These are phyloP conservation scores for Drosophila pallidifrons DNA, from an alignment of 1,140 invertebrate genomes.

Conservation along the genomic window DNA sequence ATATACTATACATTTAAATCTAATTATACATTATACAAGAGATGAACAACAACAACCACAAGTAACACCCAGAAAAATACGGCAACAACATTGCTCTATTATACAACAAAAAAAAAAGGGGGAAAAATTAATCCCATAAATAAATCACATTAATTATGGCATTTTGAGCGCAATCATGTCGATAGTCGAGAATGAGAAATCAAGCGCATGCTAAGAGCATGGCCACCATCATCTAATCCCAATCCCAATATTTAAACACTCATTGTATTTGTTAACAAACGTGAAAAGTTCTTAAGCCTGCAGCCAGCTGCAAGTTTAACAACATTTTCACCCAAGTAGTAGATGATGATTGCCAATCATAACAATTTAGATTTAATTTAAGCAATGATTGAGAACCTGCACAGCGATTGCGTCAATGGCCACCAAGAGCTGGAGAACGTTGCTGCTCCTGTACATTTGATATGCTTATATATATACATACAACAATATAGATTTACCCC, in stretches of 20 bases:
- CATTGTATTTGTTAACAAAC: conserved; percentile 38
- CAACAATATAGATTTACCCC: conserved; percentile 16
- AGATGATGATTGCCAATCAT: conserved; percentile 39
- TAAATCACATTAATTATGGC: conserved; percentile 60
- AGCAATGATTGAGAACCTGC: conserved; percentile 32
- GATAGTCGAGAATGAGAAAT: conserved; percentile 28
- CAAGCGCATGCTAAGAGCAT: conserved; percentile 49
- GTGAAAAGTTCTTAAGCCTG: conserved; percentile 33
- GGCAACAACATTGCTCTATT: conserved; percentile 51
- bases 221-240: conserved; percentile 42
- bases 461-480: conserved; percentile 48
- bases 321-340: conserved; percentile 18
- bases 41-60: conserved; percentile 52
- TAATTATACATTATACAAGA: conserved; percentile 67
- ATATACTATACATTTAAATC: conserved; percentile 71
- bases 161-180: conserved; percentile 55
- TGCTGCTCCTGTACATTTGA: conserved; percentile 69
- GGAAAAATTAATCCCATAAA: conserved; percentile 16
- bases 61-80: neutral
- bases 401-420: conserved; percentile 60
- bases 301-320: conserved; percentile 25
- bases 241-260: conserved; percentile 29
- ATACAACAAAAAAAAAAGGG: conserved; percentile 33
- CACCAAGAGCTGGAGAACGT: neutral
- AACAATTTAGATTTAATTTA: conserved; percentile 38